Evolutionary conservation across 35 echinoderm and acorn worm genomes (phyloP).

Genomic region (Heliocidaris erythrogramma): DNA sequence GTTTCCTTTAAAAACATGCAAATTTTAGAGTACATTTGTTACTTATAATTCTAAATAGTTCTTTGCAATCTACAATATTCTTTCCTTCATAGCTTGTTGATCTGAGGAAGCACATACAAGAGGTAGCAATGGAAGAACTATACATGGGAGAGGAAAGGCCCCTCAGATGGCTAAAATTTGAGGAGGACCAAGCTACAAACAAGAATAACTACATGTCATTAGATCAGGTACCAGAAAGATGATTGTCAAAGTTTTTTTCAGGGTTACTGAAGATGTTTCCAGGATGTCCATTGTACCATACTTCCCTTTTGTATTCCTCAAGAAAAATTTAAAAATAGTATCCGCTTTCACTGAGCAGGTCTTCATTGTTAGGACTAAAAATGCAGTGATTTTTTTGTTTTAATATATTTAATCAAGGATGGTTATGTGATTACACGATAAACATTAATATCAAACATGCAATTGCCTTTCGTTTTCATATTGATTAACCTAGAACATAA

Average conservation of each 20-base stretch:
- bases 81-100: background rate
- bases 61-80: no score
- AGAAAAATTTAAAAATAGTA: background rate
- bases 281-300: background rate
- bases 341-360: background rate
- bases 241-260: background rate
- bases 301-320: background rate
- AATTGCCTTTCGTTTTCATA: no score
- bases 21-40: no score
- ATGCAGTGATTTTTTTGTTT: background rate
- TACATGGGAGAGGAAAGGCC: background rate
- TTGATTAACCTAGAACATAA: no score
- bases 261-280: background rate
- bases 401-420: background rate
- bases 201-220: constrained; percentile 27
- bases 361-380: background rate
- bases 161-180: background rate
- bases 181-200: background rate
- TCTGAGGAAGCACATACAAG: background rate
- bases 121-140: background rate
- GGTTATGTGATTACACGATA: no score
- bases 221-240: background rate
- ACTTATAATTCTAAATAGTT: no score
- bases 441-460: no score
- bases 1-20: no score